Evolutionary conservation across 2,888 invertebrate species (phyloP).

Genomic region (Apantesis nais): DNA sequence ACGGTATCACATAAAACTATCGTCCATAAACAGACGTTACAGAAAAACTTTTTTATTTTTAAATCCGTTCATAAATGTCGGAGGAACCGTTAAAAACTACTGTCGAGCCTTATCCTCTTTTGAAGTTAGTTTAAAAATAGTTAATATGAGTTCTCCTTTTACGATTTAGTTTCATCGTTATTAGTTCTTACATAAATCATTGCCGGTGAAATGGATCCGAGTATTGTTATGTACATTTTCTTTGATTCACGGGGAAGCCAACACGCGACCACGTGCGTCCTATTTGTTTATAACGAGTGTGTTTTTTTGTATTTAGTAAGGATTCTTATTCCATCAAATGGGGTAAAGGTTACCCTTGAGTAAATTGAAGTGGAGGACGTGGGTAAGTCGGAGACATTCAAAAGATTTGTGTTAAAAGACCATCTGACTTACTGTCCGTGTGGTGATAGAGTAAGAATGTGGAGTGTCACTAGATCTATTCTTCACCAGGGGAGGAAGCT

Average conservation of each 20-base stretch:
- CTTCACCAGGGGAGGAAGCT: too few relatives aligned
- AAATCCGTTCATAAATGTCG: too few relatives aligned
- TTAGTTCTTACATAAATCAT: conserved; percentile 23
- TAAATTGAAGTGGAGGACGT: not conserved
- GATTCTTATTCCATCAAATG: not conserved
- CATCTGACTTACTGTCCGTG: too few relatives aligned
- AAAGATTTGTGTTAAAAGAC: not conserved
- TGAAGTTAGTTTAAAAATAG: conserved; percentile 13
- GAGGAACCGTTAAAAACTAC: not conserved
- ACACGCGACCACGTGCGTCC: conserved; percentile 46
- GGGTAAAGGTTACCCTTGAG: not conserved
- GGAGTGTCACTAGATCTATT: too few relatives aligned
- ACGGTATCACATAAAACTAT: too few relatives aligned
- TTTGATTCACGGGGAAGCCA: conserved; percentile 24
- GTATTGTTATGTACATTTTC: conserved; percentile 42
- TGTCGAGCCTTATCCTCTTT: not conserved
- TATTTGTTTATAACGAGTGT: conserved; percentile 8
- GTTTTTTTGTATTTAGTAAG: not conserved
- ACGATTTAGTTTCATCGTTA: conserved; percentile 25
- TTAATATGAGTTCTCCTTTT: conserved; percentile 32
- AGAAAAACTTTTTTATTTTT: too few relatives aligned
- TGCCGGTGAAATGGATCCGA: conserved; percentile 4
- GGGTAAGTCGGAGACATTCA: not conserved
- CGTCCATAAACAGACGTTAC: too few relatives aligned
- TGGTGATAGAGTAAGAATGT: too few relatives aligned